Percentiles rank a stretch among this genome's conserved stretches.
These are phyloP conservation scores for Rhodinocichla rosea DNA, from an alignment of 2,113 vertebrate species.

Conservation along the genomic window DNA sequence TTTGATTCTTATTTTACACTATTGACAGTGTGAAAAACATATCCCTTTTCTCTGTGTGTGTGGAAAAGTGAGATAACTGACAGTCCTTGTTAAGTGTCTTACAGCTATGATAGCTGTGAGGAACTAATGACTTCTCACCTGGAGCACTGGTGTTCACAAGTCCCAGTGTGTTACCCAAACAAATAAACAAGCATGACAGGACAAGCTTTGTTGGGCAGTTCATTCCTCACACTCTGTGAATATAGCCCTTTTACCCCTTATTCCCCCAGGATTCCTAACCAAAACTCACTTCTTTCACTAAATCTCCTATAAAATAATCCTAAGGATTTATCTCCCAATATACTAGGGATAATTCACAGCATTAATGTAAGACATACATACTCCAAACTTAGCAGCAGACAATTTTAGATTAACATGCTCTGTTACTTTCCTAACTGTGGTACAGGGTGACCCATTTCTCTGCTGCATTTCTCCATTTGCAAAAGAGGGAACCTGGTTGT, in stretches of 20 bases:
- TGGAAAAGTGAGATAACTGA: background rate
- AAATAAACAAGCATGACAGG: background rate
- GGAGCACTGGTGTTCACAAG: background rate
- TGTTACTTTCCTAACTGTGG: background rate
- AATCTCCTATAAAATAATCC: background rate
- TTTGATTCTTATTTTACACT: background rate
- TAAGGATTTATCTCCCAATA: background rate
- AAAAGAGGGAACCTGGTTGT: background rate
- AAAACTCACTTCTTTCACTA: background rate
- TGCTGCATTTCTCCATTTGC: background rate
- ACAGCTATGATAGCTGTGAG: background rate
- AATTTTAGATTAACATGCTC: background rate
- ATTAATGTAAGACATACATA: background rate
- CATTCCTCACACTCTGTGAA: background rate
- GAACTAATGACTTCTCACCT: constrained; percentile 15
- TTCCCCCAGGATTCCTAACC: background rate
- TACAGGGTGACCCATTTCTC: background rate
- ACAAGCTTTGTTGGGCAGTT: background rate
- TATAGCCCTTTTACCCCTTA: background rate
- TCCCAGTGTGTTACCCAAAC: background rate
- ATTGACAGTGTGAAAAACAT: background rate
- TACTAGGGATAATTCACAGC: background rate
- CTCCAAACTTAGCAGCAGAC: background rate
- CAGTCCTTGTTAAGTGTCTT: background rate
- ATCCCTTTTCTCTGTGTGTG: background rate